Evolutionary conservation across 2,113 vertebrate genomes (phyloP), one percentile per base, ranked within the genome.

Genomic region (Shinisaurus crocodilurus): DNA sequence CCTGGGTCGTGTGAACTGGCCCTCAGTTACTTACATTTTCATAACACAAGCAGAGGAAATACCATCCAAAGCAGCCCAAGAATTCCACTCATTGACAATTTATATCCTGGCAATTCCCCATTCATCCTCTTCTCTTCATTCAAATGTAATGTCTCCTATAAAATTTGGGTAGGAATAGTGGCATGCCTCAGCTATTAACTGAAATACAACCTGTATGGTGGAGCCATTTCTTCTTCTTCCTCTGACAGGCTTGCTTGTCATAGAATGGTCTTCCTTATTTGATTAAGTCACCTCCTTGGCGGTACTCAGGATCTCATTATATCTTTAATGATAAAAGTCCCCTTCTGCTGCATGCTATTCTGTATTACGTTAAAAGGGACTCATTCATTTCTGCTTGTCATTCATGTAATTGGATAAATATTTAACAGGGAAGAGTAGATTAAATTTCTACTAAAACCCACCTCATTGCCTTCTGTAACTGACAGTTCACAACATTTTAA

Each of bases 311-410:
- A 92, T 95, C 88, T 96, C 92, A 91, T 93, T 92, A 90, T 84
- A 92, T 88, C 29, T 94, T 95, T 95, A 94, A 93, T 91, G 82
- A 91, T 92, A 93, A 87, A 93, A 92, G 67, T 94, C 93, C 82
- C 84, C 86, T 95, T 96, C 94, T 95, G 93, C 92, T 95, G 92
- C 87, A 86, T 95, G 94, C 77, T 95, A 88, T 93, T 85, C 92
- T 94, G 88, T 88, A 93, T 87, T 93, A 90, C 0, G 50, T 94
- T 96, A 94, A 96, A 94, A 70, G 75, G 90, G 87, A 91, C 94
- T 93, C 34, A 87, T 93, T 93, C 75, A 86, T 95, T 95, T 92
- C 93, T 4, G 1, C 80, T 94, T 95, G 85, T 94, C 92, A 87
- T 94, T 95, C 93, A 76, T 92, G 57, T 90, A 94, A 82, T 90